These are phyloP conservation scores for Lepidochrysops patricia DNA, from an alignment of 2,888 invertebrate species.

Conservation along the genomic window DNA sequence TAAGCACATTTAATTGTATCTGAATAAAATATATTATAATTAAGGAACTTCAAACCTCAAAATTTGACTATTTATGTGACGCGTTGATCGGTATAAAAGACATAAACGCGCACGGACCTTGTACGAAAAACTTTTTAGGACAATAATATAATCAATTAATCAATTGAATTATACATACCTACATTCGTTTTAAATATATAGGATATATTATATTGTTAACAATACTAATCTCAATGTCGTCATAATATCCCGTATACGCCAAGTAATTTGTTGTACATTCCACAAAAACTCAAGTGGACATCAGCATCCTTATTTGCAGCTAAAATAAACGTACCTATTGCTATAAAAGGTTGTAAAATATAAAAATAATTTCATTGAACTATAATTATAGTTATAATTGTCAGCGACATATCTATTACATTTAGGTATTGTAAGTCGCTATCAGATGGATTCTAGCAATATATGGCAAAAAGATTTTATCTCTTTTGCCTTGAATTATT, in stretches of 20 bases:
- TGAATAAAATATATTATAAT: too few species aligned
- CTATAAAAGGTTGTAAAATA: slow-evolving; percentile 11
- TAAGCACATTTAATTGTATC: too few species aligned
- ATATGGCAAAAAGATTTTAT: not conserved
- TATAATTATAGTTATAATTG: slow-evolving; percentile 5
- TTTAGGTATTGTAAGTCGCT: not conserved
- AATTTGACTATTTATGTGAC: too few species aligned
- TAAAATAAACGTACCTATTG: slow-evolving; percentile 12
- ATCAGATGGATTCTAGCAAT: not conserved
- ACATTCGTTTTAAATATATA: too few species aligned
- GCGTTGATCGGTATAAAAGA: not conserved
- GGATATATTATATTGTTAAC: too few species aligned
- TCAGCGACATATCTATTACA: not conserved
- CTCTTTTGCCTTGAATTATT: not conserved
- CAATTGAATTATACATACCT: too few species aligned
- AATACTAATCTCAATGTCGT: slow-evolving; percentile 15
- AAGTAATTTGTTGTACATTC: not conserved
- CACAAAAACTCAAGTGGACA: slow-evolving; percentile 4
- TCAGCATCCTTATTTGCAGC: slow-evolving; percentile 15
- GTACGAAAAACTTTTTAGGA: not conserved
- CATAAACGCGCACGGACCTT: not conserved
- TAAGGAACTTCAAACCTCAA: too few species aligned
- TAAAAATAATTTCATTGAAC: slow-evolving; percentile 7
- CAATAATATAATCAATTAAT: too few species aligned
- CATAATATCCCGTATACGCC: slow-evolving; percentile 13